Evolutionary conservation across 2,797 vertebrate species (phyloP).

Genomic region (Melanotaenia trifasciata): DNA sequence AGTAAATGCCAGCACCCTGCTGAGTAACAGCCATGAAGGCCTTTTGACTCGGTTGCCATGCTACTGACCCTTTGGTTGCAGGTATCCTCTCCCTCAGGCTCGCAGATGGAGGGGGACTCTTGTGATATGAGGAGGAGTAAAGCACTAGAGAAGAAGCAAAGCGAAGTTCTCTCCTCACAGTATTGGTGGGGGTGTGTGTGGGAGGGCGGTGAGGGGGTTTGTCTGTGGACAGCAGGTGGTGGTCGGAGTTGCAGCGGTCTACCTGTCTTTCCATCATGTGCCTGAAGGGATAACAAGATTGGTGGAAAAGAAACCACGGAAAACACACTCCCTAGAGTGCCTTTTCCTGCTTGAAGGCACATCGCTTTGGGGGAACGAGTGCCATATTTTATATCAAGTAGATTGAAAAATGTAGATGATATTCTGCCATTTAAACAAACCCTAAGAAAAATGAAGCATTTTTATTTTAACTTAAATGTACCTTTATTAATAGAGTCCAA

Average conservation of each 20-base stretch:
- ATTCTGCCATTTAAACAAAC: constrained; percentile 22
- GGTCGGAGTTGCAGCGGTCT: constrained; percentile 44
- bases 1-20: constrained; percentile 80
- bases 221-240: constrained; percentile 54
- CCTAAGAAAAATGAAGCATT: background rate
- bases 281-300: constrained; percentile 72
- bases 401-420: constrained; percentile 36
- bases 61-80: constrained; percentile 75
- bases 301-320: constrained; percentile 55
- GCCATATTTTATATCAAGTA: constrained; percentile 44
- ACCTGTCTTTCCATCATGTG: constrained; percentile 61
- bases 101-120: constrained; percentile 54
- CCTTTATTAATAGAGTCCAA: constrained; percentile 35
- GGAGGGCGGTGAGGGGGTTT: constrained; percentile 16
- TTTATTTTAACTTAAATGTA: constrained; percentile 22
- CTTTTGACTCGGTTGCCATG: constrained; percentile 81
- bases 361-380: constrained; percentile 12
- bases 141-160: constrained; percentile 33
- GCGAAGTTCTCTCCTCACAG: constrained; percentile 44
- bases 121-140: constrained; percentile 43
- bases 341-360: constrained; percentile 44
- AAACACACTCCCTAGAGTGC: constrained; percentile 26
- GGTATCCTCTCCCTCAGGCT: constrained; percentile 72
- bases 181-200: constrained; percentile 28
- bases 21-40: constrained; percentile 71